phyloP scores from a whole-genome alignment of 2,888 invertebrate genomes.

The Trichopria drosophilae region DNA sequence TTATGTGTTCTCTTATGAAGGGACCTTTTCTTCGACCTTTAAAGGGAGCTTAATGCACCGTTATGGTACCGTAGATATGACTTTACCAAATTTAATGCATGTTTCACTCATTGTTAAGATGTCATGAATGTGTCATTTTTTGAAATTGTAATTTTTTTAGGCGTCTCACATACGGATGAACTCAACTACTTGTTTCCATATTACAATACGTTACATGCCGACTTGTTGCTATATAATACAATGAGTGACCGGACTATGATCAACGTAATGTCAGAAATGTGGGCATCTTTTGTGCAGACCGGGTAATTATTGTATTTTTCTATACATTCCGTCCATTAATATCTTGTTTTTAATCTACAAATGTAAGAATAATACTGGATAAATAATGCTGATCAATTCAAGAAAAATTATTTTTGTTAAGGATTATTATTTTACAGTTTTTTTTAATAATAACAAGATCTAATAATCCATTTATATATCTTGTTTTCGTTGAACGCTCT shows the following conservation, averaged over 20 bases:
- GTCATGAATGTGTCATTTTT: not conserved
- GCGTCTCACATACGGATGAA: slow-evolving; percentile 46
- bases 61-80: slow-evolving; percentile 41
- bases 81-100: not conserved
- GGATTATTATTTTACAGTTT: no score
- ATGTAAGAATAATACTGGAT: no score
- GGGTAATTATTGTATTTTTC: slow-evolving; percentile 50
- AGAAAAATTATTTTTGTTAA: no score
- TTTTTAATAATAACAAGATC: no score
- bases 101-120: not conserved
- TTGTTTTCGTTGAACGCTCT: no score
- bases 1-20: slow-evolving; percentile 45
- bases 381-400: no score
- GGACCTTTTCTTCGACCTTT: slow-evolving; percentile 42
- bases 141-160: slow-evolving; percentile 31
- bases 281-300: slow-evolving; percentile 42
- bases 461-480: no score
- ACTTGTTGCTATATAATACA: slow-evolving; percentile 39
- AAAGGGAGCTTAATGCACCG: slow-evolving; percentile 11
- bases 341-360: no score
- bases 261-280: slow-evolving; percentile 49
- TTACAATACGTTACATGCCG: slow-evolving; percentile 32
- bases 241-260: slow-evolving; percentile 44
- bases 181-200: slow-evolving; percentile 48
- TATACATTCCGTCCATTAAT: no score